phyloP scores from a whole-genome alignment of 2,888 invertebrate genomes.

The Leptothorax acervorum region DNA sequence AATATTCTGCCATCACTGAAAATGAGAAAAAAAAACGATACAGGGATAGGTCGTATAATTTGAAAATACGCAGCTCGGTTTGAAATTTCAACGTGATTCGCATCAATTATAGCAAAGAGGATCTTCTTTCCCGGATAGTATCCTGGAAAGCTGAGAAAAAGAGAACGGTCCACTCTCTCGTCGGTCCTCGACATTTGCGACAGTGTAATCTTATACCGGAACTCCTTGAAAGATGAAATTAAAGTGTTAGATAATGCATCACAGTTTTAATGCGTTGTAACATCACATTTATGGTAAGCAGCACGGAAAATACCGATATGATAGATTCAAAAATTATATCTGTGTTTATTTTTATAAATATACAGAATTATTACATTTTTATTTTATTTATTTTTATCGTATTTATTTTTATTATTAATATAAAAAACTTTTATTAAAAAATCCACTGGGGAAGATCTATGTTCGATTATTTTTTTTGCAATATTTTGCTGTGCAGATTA shows the following conservation, averaged over 20 bases:
- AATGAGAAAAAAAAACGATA: slow-evolving; percentile 23
- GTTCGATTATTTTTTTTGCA: slow-evolving; percentile 10
- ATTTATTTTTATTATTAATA: neutral
- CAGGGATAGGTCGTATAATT: slow-evolving; percentile 9
- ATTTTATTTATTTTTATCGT: neutral
- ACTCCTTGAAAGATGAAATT: slow-evolving; percentile 40
- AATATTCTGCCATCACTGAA: slow-evolving; percentile 10
- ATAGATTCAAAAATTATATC: slow-evolving; percentile 5
- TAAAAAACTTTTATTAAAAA: neutral
- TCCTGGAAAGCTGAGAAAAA: slow-evolving; percentile 20
- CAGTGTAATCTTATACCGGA: slow-evolving; percentile 37
- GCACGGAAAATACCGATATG: neutral
- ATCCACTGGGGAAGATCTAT: neutral
- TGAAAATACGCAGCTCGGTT: slow-evolving; percentile 46
- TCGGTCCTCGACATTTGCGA: slow-evolving; percentile 39
- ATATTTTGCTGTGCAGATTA: slow-evolving; percentile 32
- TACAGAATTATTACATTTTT: neutral
- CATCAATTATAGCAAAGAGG: slow-evolving; percentile 48
- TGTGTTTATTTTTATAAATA: neutral
- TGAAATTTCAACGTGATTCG: slow-evolving; percentile 53
- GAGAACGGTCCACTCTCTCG: slow-evolving; percentile 11
- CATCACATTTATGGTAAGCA: slow-evolving; percentile 24
- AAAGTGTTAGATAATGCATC: slow-evolving; percentile 42
- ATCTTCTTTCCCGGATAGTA: slow-evolving; percentile 40
- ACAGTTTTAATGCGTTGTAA: slow-evolving; percentile 25